phyloP scores from a whole-genome alignment of 2,888 invertebrate genomes.

The Trissolcus japonicus region DNA sequence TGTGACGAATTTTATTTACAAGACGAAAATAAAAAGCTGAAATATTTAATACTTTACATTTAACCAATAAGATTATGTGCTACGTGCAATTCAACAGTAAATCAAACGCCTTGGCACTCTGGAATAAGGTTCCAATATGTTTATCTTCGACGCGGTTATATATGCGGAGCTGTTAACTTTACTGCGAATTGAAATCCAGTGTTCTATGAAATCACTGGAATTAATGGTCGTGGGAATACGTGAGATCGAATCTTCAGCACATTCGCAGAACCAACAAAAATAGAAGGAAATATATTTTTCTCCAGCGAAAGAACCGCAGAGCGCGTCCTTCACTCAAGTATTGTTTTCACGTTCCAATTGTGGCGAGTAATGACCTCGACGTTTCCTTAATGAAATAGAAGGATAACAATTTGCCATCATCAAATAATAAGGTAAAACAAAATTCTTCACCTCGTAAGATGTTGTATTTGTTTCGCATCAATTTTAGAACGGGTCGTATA shows the following conservation, averaged over 20 bases:
- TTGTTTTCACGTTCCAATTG: too few species aligned
- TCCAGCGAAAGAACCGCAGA: not conserved
- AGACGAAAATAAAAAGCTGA: too few species aligned
- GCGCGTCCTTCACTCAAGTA: not conserved
- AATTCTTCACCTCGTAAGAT: too few species aligned
- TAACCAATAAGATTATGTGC: too few species aligned
- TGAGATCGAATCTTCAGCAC: conserved; percentile 28
- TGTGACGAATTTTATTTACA: too few species aligned
- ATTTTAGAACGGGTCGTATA: too few species aligned
- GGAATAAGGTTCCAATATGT: conserved; percentile 21
- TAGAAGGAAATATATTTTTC: conserved; percentile 9
- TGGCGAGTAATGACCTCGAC: too few species aligned
- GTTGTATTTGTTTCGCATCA: too few species aligned
- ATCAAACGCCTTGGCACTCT: conserved; percentile 10
- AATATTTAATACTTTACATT: too few species aligned
- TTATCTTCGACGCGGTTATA: conserved; percentile 27
- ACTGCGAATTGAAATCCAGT: conserved; percentile 38
- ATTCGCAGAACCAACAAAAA: conserved; percentile 30
- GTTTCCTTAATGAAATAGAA: not conserved
- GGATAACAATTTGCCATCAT: not conserved
- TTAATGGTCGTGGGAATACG: conserved; percentile 31
- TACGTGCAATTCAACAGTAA: conserved; percentile 6
- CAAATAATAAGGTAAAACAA: too few species aligned
- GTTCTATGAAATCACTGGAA: conserved; percentile 41
- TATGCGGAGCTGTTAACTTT: conserved; percentile 23